phyloP scores from a whole-genome alignment of 1,140 invertebrate genomes.

The Eumeta japonica region DNA sequence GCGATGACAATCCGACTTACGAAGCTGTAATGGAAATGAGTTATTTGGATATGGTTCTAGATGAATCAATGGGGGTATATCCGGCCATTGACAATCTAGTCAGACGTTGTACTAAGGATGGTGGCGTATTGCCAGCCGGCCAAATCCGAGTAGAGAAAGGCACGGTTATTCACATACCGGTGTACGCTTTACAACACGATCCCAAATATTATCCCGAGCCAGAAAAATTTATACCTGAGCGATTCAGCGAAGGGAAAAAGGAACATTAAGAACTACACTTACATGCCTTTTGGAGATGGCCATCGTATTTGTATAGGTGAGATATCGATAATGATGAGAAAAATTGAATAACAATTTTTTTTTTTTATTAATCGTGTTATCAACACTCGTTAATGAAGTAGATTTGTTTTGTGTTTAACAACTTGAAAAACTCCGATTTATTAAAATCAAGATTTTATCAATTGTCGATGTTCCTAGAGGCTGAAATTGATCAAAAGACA shows the following conservation, averaged over 20 bases:
- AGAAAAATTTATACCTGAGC: slow-evolving; percentile 60
- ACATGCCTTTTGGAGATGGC: too few relatives aligned
- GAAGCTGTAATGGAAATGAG: slow-evolving; percentile 29
- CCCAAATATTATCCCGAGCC: slow-evolving; percentile 63
- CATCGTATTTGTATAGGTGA: too few relatives aligned
- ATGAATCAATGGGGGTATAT: slow-evolving; percentile 50
- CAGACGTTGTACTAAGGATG: slow-evolving; percentile 15
- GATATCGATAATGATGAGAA: too few relatives aligned
- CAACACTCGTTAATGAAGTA: too few relatives aligned
- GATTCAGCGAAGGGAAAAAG: slow-evolving; percentile 51
- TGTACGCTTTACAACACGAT: slow-evolving; percentile 22
- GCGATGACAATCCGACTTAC: slow-evolving; percentile 27
- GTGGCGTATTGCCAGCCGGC: slow-evolving; percentile 21
- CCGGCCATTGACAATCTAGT: slow-evolving; percentile 26
- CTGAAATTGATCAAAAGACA: too few relatives aligned
- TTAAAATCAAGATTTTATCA: too few relatives aligned
- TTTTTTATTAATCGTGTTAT: too few relatives aligned
- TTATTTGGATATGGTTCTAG: slow-evolving; percentile 37
- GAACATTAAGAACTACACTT: too few relatives aligned
- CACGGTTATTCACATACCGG: slow-evolving; percentile 17
- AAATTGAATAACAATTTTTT: too few relatives aligned
- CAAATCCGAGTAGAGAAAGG: slow-evolving; percentile 24
- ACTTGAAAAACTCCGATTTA: too few relatives aligned
- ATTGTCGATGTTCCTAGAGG: too few relatives aligned
- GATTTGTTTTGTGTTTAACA: too few relatives aligned